A percentile compares a stretch with the other conserved stretches of the same genome.
phyloP scores from a whole-genome alignment of 2,113 vertebrate genomes.

The Oenanthe melanoleuca region DNA sequence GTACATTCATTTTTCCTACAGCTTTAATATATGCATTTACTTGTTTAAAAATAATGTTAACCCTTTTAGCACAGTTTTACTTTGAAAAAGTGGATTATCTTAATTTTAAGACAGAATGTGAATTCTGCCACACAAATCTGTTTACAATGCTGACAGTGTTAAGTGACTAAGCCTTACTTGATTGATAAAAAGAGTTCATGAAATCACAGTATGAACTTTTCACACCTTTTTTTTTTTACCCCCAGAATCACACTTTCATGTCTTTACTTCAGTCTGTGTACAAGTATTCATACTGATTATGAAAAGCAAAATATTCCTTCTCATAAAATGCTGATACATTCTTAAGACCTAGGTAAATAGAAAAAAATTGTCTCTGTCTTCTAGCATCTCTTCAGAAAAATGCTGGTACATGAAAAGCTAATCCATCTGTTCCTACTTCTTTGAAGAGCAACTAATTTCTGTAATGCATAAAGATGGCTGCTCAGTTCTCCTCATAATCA shows the following conservation, averaged over 20 bases:
- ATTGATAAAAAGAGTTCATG: background rate
- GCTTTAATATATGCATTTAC: background rate
- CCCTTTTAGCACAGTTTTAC: background rate
- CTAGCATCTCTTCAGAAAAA: background rate
- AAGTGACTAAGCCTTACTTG: background rate
- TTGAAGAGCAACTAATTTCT: background rate
- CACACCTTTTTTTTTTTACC: background rate
- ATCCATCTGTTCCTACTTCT: background rate
- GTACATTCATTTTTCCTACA: background rate
- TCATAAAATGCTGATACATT: background rate
- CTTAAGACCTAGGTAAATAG: background rate
- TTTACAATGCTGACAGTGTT: background rate
- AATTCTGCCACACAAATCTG: background rate
- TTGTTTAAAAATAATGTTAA: background rate
- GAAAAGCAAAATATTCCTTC: background rate
- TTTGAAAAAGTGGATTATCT: background rate
- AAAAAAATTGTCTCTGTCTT: background rate
- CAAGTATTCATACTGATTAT: background rate
- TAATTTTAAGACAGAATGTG: background rate
- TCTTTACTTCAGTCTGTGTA: background rate
- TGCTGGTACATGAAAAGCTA: background rate
- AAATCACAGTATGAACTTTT: background rate
- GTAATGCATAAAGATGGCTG: background rate
- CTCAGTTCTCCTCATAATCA: background rate
- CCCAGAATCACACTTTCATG: background rate